Base-by-base conservation (phyloP, 2,888 invertebrate species). In the Drosophila multiciliata region DNA sequence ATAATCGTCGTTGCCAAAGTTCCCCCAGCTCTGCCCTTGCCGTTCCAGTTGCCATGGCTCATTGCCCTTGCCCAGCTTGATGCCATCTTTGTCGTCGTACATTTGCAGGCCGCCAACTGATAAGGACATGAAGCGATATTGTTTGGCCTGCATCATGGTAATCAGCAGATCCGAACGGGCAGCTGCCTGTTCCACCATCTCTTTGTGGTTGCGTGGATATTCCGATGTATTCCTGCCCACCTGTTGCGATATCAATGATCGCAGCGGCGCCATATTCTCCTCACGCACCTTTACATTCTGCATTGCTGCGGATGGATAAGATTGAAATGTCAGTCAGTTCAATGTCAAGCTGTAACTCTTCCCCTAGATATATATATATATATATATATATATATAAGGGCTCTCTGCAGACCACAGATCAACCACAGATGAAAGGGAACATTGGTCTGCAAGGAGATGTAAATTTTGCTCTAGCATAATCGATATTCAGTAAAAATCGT, bases 71-170 rank as follows among this genome's bases (percentile, higher is more conserved):
- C 58, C 66, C 52, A 70, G 32, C 7, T 59, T 40, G 35, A 63
- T 26, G 2, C 2, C 26, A 26, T 26, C 26, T 26, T 26, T 42
- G 3, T 53, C 50, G 20, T 58, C 61, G 42, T 71, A 73, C 26
- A 71, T 61, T 17, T 49, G 59, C 48, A 63, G 15, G 15, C 61
- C 62, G 42, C 49, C 65, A 17, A 45, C 42, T 6, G 73, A 55
- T n/a, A 69, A 70, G 38, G 89, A 83, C 64, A 70, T 57, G 50
- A 82, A 87, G 6, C 84, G 89, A 8, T 66, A 78, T 0, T 71
- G 75, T 48, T 36, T 82, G 29, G 89, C 73, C 58, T 76, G 68
- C 40, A 83, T 74, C 20, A 88, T 70, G 8, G 78, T 68, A 17
- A 64, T 57, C 23, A 84, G 52, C 20, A 83, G 52, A 29, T 78